Conservation (phyloP, 2,888 invertebrate genomes). For the Leptogaster cylindrica region DNA sequence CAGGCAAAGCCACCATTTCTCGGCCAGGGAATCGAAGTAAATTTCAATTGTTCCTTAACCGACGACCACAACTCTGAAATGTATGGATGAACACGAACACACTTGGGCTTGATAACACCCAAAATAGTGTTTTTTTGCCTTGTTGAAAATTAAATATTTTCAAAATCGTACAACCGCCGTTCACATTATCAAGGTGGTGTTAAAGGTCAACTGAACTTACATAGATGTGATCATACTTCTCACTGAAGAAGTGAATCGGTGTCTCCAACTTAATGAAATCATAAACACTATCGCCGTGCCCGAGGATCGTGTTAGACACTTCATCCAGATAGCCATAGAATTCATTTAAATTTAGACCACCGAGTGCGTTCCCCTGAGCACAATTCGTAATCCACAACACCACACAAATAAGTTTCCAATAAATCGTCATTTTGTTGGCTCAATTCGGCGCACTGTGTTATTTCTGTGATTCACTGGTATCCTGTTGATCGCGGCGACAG, state of each 20-base stretch:
- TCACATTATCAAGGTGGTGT: conserved; percentile 13
- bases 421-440: conserved; percentile 4
- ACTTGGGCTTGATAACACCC: too few relatives aligned
- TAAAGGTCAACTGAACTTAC: conserved; percentile 69
- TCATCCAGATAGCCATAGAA: conserved; percentile 45
- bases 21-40: neutral
- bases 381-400: conserved; percentile 4
- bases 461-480: conserved; percentile 36
- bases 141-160: too few relatives aligned
- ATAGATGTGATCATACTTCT: conserved; percentile 75
- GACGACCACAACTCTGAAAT: neutral
- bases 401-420: neutral
- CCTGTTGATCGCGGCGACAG: conserved; percentile 30
- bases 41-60: conserved; percentile 1
- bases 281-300: conserved; percentile 57
- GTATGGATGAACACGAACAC: neutral
- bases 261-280: conserved; percentile 55
- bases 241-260: conserved; percentile 81
- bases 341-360: conserved; percentile 18
- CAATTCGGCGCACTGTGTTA: neutral
- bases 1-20: conserved; percentile 3
- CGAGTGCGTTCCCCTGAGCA: neutral
- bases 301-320: conserved; percentile 48
- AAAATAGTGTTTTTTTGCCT: too few relatives aligned
- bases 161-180: neutral